Evolutionary conservation across 2,113 vertebrate species (phyloP).

Genomic region (Lasiurus cinereus): DNA sequence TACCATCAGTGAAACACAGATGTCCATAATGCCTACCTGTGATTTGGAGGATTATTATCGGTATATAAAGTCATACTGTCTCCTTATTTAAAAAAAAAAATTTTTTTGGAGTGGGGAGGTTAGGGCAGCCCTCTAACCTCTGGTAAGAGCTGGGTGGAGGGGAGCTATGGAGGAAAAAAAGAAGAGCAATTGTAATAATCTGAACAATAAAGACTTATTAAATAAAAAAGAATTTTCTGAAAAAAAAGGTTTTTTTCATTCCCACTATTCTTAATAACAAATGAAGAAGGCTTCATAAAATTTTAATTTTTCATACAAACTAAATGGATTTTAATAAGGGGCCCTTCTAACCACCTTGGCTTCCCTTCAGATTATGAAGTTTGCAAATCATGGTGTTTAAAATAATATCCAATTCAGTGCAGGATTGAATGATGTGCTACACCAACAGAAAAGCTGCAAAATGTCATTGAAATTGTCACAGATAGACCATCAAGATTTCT

Average conservation of each 20-base stretch:
- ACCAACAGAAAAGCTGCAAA: background rate
- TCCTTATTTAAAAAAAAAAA: background rate
- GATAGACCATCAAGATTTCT: conserved; percentile 4
- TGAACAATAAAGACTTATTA: no score
- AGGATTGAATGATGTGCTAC: background rate
- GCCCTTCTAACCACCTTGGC: background rate
- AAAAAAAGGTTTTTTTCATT: conserved; percentile 21
- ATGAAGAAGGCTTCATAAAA: background rate
- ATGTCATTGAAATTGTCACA: background rate
- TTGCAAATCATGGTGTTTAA: conserved; percentile 5
- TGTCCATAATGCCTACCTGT: background rate
- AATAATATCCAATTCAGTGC: background rate
- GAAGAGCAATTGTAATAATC: no score
- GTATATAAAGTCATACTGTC: conserved; percentile 20
- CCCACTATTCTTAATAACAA: conserved; percentile 26
- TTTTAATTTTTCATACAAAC: conserved; percentile 19
- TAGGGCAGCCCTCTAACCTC: no score
- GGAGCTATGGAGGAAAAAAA: no score
- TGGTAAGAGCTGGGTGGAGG: no score
- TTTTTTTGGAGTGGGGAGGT: no score
- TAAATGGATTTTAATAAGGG: background rate
- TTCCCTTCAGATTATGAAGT: conserved; percentile 33
- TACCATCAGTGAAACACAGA: background rate
- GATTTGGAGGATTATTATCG: background rate
- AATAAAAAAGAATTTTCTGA: no score